These are phyloP conservation scores for Grallaria varia DNA, from an alignment of 2,113 vertebrate species.

Conservation along the genomic window DNA sequence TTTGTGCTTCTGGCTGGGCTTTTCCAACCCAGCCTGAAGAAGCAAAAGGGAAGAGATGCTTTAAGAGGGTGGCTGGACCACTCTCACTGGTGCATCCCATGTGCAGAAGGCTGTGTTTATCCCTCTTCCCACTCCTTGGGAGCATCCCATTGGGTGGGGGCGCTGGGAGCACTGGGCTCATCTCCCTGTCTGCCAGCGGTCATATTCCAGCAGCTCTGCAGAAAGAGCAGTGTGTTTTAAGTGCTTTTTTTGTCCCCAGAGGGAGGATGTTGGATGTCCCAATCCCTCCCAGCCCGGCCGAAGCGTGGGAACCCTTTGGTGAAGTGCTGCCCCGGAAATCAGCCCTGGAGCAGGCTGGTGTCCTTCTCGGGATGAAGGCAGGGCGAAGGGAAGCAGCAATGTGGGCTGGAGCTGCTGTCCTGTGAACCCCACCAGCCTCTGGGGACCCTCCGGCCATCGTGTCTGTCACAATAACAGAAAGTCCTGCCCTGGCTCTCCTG, in stretches of 20 bases:
- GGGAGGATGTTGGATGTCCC: neutral
- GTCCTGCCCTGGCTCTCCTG: neutral
- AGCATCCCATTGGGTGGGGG: neutral
- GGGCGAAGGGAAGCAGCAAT: neutral
- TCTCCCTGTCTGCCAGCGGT: neutral
- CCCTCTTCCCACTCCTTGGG: neutral
- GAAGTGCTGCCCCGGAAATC: neutral
- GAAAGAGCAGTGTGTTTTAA: rapidly evolving
- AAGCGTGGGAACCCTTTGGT: conserved; percentile 15
- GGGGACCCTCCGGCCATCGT: neutral
- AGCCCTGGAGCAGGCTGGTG: neutral
- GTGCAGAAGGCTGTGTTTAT: neutral
- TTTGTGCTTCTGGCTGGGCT: neutral
- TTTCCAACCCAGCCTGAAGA: neutral
- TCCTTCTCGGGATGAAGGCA: neutral
- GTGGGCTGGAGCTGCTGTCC: neutral
- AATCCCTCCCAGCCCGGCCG: neutral
- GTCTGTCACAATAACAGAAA: rapidly evolving
- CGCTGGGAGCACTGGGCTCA: neutral
- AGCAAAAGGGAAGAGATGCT: neutral
- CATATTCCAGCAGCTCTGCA: rapidly evolving
- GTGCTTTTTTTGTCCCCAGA: neutral
- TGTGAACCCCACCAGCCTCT: neutral
- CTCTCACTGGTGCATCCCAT: neutral
- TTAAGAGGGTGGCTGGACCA: neutral